phyloP scores from a whole-genome alignment of 2,888 invertebrate species.

The Lochmaea crataegi region DNA sequence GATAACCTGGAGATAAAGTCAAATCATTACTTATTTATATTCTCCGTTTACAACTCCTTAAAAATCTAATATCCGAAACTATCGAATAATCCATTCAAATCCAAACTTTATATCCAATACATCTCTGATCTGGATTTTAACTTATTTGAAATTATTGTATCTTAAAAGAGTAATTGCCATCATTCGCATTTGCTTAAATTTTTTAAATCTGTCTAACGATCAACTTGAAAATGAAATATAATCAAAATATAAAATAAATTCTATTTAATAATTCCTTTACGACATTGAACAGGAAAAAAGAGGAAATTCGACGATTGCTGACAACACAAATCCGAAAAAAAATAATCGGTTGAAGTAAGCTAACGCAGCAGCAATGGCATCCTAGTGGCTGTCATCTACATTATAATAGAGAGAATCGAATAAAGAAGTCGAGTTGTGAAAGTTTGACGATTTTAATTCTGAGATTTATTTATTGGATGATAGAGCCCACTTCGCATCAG shows the following conservation, averaged over 20 bases:
- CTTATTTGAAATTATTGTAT: too few species aligned
- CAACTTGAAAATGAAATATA: background rate
- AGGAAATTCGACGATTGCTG: background rate
- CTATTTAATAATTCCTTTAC: background rate
- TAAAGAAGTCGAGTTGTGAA: background rate
- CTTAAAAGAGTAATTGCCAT: too few species aligned
- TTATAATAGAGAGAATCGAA: slow-evolving; percentile 9
- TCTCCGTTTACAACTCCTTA: too few species aligned
- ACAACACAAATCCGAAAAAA: background rate
- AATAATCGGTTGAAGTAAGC: background rate
- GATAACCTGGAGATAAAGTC: too few species aligned
- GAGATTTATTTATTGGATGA: slow-evolving; percentile 9
- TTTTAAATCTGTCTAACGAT: background rate
- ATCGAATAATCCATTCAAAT: too few species aligned
- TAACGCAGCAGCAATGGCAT: background rate
- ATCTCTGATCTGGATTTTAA: too few species aligned
- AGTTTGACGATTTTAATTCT: background rate
- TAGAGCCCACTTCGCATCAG: background rate
- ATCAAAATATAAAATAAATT: background rate
- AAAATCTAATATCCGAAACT: too few species aligned
- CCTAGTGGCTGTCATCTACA: background rate
- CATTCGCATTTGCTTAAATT: background rate
- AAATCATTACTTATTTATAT: too few species aligned
- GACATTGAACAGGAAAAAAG: background rate
- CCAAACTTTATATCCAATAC: too few species aligned